These are phyloP conservation scores for Acanthacorydalis orientalis DNA, from an alignment of 2,888 invertebrate genomes.

Conservation along the genomic window DNA sequence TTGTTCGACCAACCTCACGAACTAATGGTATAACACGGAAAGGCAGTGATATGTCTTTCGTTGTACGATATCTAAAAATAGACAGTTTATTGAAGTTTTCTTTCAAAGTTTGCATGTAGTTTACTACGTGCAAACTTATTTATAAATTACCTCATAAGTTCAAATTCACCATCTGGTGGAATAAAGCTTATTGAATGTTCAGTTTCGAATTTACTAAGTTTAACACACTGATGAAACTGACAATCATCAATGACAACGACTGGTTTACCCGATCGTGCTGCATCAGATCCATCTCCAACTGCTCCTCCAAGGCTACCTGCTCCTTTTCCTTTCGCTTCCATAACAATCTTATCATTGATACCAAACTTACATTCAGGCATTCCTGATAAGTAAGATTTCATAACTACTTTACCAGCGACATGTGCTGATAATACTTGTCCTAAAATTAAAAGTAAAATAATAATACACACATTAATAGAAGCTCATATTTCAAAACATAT, in stretches of 20 bases:
- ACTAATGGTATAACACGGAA: conserved; percentile 98
- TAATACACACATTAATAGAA: background rate
- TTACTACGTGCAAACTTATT: too few relatives aligned
- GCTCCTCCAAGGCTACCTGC: conserved; percentile 46
- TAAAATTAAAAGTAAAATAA: conserved; percentile 19
- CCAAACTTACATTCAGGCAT: conserved; percentile 99
- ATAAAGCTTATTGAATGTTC: conserved; percentile 99
- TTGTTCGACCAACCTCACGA: conserved; percentile 93
- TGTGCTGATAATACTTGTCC: conserved; percentile 97
- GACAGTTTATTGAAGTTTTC: conserved; percentile 1
- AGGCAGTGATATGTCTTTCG: conserved; percentile 97
- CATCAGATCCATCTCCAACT: conserved; percentile 46
- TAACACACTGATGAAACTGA: conserved; percentile 99
- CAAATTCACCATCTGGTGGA: conserved; percentile 99
- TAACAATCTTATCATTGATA: conserved; percentile 97
- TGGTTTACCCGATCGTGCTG: conserved; percentile 84
- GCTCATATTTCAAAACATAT: background rate
- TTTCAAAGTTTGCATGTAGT: background rate
- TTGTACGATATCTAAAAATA: conserved; percentile 79
- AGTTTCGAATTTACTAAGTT: conserved; percentile 98
- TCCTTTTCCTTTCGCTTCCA: conserved; percentile 83
- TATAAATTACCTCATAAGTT: conserved; percentile 85
- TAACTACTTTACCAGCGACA: conserved; percentile 97
- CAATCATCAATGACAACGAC: conserved; percentile 99
- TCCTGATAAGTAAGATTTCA: conserved; percentile 98